phyloP scores from a whole-genome alignment of 2,113 vertebrate species.

The Phoxinus phoxinus region DNA sequence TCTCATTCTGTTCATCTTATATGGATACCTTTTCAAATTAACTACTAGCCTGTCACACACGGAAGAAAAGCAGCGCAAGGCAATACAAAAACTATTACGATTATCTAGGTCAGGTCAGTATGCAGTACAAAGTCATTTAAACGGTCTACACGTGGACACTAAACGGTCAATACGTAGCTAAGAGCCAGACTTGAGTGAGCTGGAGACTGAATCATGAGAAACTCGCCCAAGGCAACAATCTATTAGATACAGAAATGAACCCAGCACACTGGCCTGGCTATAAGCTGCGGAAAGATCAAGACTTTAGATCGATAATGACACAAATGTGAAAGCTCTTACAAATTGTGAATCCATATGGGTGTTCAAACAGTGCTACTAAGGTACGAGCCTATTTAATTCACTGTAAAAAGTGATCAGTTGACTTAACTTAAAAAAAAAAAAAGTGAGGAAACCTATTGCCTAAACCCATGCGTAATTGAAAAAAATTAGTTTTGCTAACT shows the following conservation, averaged over 20 bases:
- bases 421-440: too few relatives aligned
- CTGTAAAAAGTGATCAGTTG: too few relatives aligned
- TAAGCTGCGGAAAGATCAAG: not conserved
- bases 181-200: conserved; percentile 18
- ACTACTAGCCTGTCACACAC: conserved; percentile 16
- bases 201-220: conserved; percentile 11
- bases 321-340: not conserved
- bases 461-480: too few relatives aligned
- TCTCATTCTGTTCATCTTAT: conserved; percentile 10
- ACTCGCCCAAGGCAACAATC: not conserved
- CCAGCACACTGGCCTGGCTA: not conserved
- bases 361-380: not conserved
- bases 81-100: not conserved
- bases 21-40: conserved; percentile 4
- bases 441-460: too few relatives aligned
- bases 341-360: not conserved
- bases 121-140: not conserved
- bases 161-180: conserved; percentile 13
- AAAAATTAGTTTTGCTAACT: too few relatives aligned
- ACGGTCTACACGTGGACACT: not conserved
- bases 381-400: not conserved
- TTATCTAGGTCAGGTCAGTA: conserved; percentile 5
- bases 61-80: not conserved
- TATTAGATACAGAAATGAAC: not conserved
- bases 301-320: not conserved